These are phyloP conservation scores for Ashinkailepas kermadecensis DNA, from an alignment of 2,888 invertebrate genomes.

Conservation along the genomic window DNA sequence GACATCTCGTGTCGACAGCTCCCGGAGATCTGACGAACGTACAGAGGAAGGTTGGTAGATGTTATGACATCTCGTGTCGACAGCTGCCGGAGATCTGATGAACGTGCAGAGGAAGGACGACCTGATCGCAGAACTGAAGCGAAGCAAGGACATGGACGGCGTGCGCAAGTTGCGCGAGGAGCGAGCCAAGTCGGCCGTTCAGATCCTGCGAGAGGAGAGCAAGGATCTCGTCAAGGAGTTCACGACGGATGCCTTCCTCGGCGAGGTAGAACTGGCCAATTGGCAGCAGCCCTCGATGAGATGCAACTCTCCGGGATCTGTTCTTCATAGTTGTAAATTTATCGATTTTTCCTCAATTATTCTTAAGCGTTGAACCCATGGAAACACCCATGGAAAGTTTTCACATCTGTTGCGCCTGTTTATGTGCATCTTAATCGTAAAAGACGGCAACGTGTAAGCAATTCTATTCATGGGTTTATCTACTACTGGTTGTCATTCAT, in stretches of 20 bases:
- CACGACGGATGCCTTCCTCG: conserved; percentile 43
- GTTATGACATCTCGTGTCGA: background rate
- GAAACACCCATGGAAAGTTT: too few relatives aligned
- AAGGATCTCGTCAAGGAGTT: conserved; percentile 77
- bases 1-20: background rate
- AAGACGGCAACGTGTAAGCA: too few relatives aligned
- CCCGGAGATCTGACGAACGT: conserved; percentile 34
- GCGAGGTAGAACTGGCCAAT: background rate
- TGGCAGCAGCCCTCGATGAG: too few relatives aligned
- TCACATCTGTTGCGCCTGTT: too few relatives aligned
- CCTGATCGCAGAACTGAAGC: conserved; percentile 82
- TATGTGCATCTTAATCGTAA: too few relatives aligned
- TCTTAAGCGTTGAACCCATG: too few relatives aligned
- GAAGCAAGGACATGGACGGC: conserved; percentile 87
- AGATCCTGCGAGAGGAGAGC: conserved; percentile 71
- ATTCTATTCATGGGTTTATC: too few relatives aligned
- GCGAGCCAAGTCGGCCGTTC: conserved; percentile 72
- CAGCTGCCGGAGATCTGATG: background rate
- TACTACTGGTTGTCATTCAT: too few relatives aligned
- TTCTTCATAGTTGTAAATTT: too few relatives aligned
- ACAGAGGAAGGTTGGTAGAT: background rate
- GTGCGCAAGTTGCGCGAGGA: conserved; percentile 88
- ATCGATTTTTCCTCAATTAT: too few relatives aligned
- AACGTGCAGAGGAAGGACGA: conserved; percentile 55
- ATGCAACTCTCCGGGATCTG: too few relatives aligned